Base-by-base conservation (phyloP, 2,113 vertebrate species). In the Cololabis saira region DNA sequence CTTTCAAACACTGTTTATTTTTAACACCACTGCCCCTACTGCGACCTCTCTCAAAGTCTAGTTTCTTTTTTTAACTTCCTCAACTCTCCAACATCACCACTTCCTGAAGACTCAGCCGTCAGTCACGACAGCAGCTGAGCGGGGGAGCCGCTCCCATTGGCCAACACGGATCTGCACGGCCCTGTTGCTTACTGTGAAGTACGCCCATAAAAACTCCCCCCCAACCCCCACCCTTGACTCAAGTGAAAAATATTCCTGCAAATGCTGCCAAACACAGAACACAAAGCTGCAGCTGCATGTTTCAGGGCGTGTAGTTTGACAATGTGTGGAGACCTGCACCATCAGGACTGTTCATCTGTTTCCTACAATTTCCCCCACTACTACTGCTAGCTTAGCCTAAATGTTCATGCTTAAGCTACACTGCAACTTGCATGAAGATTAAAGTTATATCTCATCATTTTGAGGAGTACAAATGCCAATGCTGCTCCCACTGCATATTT, bases 1-100 rank as follows among this genome's bases (percentile, higher is more conserved):
- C 44, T 43, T 1, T 27, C 43, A n/a, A 19, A 12, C 15, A 27
- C 22, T 8, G 6, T 17, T 65, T 80, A 82, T 87, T 83, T 71
- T 80, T 83, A 82, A 64, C 55, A 3, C 10, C 47, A 37, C 27
- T 45, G 18, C 19, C 7, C 6, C 30, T 55, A 55, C 43, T 12
- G 15, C 5, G n/a, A 19, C 14, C 18, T 16, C 24, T 1, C 16
- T 41, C n/a, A 17, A n/a, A 1, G 3, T 11, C 10, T 11, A 21
- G 48, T 37, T 13, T 37, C 1, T 10, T 4, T 11, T 11, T 30
- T 59, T 53, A 9, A 24, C 57, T 4, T 18, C 44, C 10, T 19
- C 43, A 0, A 3, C 51, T 21, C 30, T 11, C 5, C 0, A 1
- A 42, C 19, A 30, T 18, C 12, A 9, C 12, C 56, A 52, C 64